Evolutionary conservation across 2,888 invertebrate genomes (phyloP).

Genomic region (Drosophila macrospina): DNA sequence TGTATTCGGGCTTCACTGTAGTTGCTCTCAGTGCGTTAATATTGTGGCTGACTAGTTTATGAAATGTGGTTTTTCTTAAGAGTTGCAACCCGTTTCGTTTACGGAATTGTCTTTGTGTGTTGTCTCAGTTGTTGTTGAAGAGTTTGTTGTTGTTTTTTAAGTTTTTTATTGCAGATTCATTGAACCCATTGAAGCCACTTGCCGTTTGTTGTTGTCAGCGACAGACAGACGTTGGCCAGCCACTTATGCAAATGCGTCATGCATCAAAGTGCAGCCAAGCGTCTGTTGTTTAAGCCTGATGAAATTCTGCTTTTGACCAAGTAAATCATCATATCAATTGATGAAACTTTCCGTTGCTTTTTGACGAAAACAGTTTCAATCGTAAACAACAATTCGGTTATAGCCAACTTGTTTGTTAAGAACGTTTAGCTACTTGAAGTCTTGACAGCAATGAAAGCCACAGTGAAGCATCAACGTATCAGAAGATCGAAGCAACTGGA

Average conservation of each 20-base stretch:
- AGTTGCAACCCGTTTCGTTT: constrained; percentile 23
- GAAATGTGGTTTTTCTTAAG: constrained; percentile 14
- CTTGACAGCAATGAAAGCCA: constrained; percentile 4
- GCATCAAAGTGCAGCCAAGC: constrained; percentile 33
- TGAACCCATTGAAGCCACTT: constrained; percentile 49
- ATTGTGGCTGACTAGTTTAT: neutral
- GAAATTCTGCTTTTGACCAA: constrained; percentile 38
- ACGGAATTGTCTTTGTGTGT: neutral
- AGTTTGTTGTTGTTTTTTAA: constrained; percentile 8
- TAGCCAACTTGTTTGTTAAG: constrained; percentile 20
- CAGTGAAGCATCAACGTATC: constrained; percentile 13
- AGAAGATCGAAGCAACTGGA: constrained; percentile 8
- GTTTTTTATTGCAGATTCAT: constrained; percentile 48
- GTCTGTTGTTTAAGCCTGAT: constrained; percentile 18
- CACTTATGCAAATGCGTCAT: constrained; percentile 49
- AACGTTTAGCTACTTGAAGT: constrained; percentile 11
- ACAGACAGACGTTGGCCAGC: constrained; percentile 16
- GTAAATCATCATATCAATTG: constrained; percentile 16
- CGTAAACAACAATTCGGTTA: constrained; percentile 37
- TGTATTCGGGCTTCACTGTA: constrained; percentile 7
- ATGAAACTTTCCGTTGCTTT: constrained; percentile 55
- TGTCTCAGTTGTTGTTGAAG: constrained; percentile 4
- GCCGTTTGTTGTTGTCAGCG: constrained; percentile 15
- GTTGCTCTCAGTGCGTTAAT: neutral
- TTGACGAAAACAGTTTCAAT: constrained; percentile 41